A percentile compares a stretch with the other conserved stretches of the same genome.
Conservation (phyloP, 2,888 invertebrate species). For the Drosophila sordidula region DNA sequence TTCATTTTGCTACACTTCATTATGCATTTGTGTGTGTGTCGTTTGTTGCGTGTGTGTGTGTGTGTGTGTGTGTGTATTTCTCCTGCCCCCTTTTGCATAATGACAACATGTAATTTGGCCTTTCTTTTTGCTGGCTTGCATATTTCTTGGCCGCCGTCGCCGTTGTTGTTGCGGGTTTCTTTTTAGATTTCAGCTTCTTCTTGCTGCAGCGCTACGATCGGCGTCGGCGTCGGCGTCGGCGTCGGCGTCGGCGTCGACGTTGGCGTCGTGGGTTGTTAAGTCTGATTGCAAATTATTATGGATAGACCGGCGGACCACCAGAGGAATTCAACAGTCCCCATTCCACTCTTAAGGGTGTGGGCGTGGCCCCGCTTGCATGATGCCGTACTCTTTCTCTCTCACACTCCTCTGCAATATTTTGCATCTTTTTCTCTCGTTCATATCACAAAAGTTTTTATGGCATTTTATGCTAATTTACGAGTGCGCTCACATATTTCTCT, state of each 20-base stretch:
- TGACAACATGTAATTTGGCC: slow-evolving; percentile 75
- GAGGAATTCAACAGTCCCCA: slow-evolving; percentile 5
- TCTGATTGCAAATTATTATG: slow-evolving; percentile 77
- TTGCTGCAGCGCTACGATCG: neutral
- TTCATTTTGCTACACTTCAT: slow-evolving; percentile 67
- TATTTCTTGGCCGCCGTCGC: slow-evolving; percentile 33
- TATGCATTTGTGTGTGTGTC: slow-evolving; percentile 40
- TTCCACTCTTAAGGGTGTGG: slow-evolving; percentile 11
- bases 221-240: slow-evolving; percentile 7
- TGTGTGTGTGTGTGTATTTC: slow-evolving; percentile 23
- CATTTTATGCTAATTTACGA: slow-evolving; percentile 69
- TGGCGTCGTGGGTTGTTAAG: slow-evolving; percentile 60
- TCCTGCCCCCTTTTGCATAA: slow-evolving; percentile 54
- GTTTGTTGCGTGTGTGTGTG: neutral
- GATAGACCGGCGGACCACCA: slow-evolving; percentile 25
- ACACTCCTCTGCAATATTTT: neutral
- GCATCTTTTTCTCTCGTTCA: slow-evolving; percentile 4
- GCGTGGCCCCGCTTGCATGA: slow-evolving; percentile 12
- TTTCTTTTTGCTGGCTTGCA: slow-evolving; percentile 61
- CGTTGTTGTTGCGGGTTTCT: slow-evolving; percentile 9
- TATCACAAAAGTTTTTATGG: slow-evolving; percentile 42
- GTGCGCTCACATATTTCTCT: slow-evolving; percentile 31
- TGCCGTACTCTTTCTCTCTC: slow-evolving; percentile 3
- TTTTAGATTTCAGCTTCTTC: slow-evolving; percentile 29
- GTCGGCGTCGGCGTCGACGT: neutral